phyloP scores from a whole-genome alignment of 2,888 invertebrate species.

The Drosophila testacea region DNA sequence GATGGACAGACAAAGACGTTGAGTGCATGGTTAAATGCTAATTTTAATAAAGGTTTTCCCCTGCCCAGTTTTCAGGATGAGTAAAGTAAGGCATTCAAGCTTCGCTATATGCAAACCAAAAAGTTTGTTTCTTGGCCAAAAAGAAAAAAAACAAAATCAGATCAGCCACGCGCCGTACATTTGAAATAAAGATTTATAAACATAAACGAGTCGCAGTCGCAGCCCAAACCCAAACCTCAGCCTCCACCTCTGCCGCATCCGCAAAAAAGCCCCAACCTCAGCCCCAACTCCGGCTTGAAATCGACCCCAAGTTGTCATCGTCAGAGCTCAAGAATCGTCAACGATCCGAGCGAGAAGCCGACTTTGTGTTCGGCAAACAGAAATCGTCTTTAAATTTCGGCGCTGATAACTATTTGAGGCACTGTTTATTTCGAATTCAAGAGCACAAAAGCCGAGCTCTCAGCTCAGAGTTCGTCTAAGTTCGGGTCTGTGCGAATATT shows the following conservation, averaged over 20 bases:
- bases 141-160: slow-evolving; percentile 10
- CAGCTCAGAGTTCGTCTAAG: slow-evolving; percentile 46
- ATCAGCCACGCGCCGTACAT: slow-evolving; percentile 60
- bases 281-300: slow-evolving; percentile 1
- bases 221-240: background rate
- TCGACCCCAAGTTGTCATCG: slow-evolving; percentile 14
- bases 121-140: slow-evolving; percentile 15
- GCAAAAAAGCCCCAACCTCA: slow-evolving; percentile 3
- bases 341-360: slow-evolving; percentile 36
- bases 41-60: slow-evolving; percentile 31
- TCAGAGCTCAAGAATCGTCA: slow-evolving; percentile 57
- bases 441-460: slow-evolving; percentile 58
- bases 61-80: slow-evolving; percentile 4
- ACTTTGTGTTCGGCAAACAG: slow-evolving; percentile 26
- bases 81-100: slow-evolving; percentile 2
- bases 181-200: slow-evolving; percentile 27
- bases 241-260: background rate
- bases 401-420: slow-evolving; percentile 77
- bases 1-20: background rate
- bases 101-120: slow-evolving; percentile 13
- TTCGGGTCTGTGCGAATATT: slow-evolving; percentile 63
- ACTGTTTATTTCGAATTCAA: slow-evolving; percentile 77
- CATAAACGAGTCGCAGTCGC: slow-evolving; percentile 17
- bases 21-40: slow-evolving; percentile 25
- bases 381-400: slow-evolving; percentile 55